phyloP scores from a whole-genome alignment of 2,797 vertebrate genomes.

The Cottoperca gobio region DNA sequence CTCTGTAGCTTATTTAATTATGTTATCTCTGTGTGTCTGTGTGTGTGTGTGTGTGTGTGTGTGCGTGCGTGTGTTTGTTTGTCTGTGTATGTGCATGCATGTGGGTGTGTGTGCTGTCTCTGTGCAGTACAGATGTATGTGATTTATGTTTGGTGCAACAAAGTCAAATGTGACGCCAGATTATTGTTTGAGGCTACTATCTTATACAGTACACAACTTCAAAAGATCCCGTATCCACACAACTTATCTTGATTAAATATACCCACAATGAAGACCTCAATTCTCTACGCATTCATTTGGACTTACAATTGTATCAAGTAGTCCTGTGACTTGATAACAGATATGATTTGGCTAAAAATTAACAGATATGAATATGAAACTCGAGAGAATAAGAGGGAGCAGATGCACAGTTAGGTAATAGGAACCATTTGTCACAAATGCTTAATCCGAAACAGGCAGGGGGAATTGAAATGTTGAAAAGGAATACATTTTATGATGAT shows the following conservation, averaged over 20 bases:
- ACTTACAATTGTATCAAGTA: slow-evolving; percentile 19
- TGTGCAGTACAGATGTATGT: slow-evolving; percentile 43
- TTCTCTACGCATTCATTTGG: neutral
- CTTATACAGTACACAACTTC: slow-evolving; percentile 31
- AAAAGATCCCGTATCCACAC: slow-evolving; percentile 38
- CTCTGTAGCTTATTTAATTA: slow-evolving; percentile 49
- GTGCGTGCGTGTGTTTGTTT: slow-evolving; percentile 11
- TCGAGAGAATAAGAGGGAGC: slow-evolving; percentile 12
- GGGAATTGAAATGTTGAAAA: slow-evolving; percentile 20
- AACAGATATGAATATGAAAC: slow-evolving; percentile 26
- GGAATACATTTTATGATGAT: slow-evolving; percentile 41
- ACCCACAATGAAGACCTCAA: slow-evolving; percentile 17
- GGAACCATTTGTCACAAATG: slow-evolving; percentile 29
- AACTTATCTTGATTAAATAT: slow-evolving; percentile 53
- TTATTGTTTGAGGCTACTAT: slow-evolving; percentile 47
- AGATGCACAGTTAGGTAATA: slow-evolving; percentile 28
- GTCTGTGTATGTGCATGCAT: slow-evolving; percentile 9
- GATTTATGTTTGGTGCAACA: slow-evolving; percentile 53
- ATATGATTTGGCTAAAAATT: too few relatives aligned
- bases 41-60: slow-evolving; percentile 20
- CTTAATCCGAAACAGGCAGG: slow-evolving; percentile 35
- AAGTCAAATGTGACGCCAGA: slow-evolving; percentile 53
- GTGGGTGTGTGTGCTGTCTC: slow-evolving; percentile 10
- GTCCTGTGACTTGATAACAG: slow-evolving; percentile 30
- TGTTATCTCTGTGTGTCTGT: slow-evolving; percentile 52